Evolutionary conservation across 2,113 vertebrate genomes (phyloP).

Genomic region (Oncorhynchus kisutch): DNA sequence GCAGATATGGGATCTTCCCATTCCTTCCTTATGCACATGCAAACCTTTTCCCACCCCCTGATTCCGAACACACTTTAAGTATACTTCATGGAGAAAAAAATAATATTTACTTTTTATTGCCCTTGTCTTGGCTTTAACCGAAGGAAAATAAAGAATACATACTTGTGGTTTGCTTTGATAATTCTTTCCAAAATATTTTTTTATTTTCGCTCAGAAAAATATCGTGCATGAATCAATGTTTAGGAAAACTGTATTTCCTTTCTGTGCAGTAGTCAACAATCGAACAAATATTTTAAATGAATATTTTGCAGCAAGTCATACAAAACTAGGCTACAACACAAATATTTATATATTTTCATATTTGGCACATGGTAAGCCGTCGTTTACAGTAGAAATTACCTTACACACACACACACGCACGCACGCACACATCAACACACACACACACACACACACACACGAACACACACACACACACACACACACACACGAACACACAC

Average conservation of each 20-base stretch:
- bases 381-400: constrained; percentile 72
- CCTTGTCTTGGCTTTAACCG: too few species aligned
- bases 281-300: constrained; percentile 57
- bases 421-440: constrained; percentile 9
- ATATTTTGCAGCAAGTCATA: constrained; percentile 69
- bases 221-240: constrained; percentile 66
- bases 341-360: constrained; percentile 43
- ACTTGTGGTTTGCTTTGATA: constrained; percentile 21
- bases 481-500: constrained; percentile 13
- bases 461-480: constrained; percentile 13
- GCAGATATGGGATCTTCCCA: not conserved
- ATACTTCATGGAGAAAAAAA: not conserved
- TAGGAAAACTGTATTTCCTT: constrained; percentile 68
- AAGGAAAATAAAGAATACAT: constrained; percentile 5
- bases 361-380: constrained; percentile 75
- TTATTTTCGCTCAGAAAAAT: constrained; percentile 79
- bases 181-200: constrained; percentile 31
- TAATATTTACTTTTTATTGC: too few species aligned
- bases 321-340: constrained; percentile 47
- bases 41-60: not conserved
- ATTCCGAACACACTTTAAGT: not conserved
- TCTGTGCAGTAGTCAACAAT: constrained; percentile 60
- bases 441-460: constrained; percentile 15
- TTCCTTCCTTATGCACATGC: not conserved
- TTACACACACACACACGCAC: constrained; percentile 56